Conservation (phyloP, 2,113 vertebrate genomes). For the Pterocles gutturalis region DNA sequence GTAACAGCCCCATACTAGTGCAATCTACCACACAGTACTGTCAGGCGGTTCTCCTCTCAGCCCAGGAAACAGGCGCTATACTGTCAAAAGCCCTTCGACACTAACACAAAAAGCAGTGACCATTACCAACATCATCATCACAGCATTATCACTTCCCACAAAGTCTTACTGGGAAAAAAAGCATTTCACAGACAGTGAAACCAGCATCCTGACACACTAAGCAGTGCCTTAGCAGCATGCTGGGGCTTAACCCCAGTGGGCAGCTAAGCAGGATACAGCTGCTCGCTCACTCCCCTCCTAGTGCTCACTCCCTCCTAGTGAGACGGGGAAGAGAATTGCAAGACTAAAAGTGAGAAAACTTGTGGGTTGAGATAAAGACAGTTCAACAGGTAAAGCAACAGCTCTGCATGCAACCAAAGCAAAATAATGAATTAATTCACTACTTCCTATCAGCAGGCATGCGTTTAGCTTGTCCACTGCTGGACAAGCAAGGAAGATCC, state of each 20-base stretch:
- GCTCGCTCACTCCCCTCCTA: too few relatives aligned
- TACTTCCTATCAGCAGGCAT: too few relatives aligned
- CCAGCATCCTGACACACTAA: background rate
- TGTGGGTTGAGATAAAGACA: too few relatives aligned
- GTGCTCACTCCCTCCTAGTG: too few relatives aligned
- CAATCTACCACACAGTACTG: background rate
- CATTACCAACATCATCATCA: background rate
- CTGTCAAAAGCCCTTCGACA: background rate
- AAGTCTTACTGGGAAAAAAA: background rate
- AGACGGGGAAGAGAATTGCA: too few relatives aligned
- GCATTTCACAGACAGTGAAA: background rate
- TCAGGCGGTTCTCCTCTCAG: background rate
- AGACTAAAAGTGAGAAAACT: too few relatives aligned
- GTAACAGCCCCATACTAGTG: background rate
- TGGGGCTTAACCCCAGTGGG: background rate
- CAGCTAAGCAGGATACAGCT: background rate
- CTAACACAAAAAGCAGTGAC: background rate
- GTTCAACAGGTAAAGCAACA: too few relatives aligned
- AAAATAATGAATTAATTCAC: too few relatives aligned
- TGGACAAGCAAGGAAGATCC: background rate
- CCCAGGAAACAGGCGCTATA: background rate
- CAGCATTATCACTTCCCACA: background rate
- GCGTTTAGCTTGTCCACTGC: background rate
- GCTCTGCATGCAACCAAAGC: too few relatives aligned
- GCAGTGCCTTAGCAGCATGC: background rate